Conservation (phyloP, 2,797 vertebrate genomes). For the Danio kyathit region DNA sequence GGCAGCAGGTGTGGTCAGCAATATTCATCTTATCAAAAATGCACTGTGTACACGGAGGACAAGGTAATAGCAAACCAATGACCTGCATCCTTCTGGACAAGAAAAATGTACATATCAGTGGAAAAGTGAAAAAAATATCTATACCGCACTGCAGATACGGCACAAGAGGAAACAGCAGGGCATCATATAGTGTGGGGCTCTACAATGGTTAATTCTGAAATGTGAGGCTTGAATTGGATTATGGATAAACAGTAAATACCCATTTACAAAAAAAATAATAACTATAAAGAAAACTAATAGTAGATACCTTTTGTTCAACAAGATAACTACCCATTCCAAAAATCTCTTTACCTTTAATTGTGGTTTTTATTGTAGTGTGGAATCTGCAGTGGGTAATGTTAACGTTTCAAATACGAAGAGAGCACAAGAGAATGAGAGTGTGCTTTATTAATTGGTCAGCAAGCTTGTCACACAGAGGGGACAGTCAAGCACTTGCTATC, state of each 20-base stretch:
- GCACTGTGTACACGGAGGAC: neutral
- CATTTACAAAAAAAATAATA: too few relatives aligned
- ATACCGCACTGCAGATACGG: conserved; percentile 8
- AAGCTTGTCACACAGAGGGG: too few relatives aligned
- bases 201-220: conserved; percentile 13
- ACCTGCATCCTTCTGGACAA: conserved; percentile 11
- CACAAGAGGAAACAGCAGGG: neutral
- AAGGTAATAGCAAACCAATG: conserved; percentile 11
- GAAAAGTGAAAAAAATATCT: neutral
- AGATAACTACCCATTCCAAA: too few relatives aligned
- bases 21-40: conserved; percentile 33
- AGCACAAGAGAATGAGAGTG: too few relatives aligned
- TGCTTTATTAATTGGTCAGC: too few relatives aligned
- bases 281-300: too few relatives aligned
- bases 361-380: too few relatives aligned
- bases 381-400: too few relatives aligned
- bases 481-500: too few relatives aligned
- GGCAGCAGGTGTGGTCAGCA: conserved; percentile 47
- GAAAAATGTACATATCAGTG: conserved; percentile 1
- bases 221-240: neutral
- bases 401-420: too few relatives aligned
- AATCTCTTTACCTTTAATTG: too few relatives aligned
- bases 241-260: neutral
- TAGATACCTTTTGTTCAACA: too few relatives aligned
- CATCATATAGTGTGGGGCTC: neutral